Conservation (phyloP, 1,140 invertebrate species). For the Formica exsecta region DNA sequence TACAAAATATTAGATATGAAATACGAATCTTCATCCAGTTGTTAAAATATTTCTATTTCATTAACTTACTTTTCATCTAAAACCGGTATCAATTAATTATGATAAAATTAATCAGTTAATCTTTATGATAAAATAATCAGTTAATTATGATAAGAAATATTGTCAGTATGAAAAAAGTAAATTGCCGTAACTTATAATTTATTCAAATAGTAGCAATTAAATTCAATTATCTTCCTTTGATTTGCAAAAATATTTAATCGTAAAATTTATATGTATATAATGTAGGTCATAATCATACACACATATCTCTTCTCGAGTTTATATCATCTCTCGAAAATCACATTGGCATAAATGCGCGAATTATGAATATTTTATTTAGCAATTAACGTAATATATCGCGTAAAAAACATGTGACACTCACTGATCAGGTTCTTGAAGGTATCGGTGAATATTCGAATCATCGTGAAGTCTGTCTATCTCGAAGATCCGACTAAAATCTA, state of each 20-base stretch:
- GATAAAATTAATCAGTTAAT: too few relatives aligned
- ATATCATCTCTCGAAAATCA: background rate
- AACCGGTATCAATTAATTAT: background rate
- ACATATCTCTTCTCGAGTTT: too few relatives aligned
- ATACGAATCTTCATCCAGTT: background rate
- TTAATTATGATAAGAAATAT: background rate
- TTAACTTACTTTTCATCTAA: background rate
- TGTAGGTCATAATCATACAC: background rate
- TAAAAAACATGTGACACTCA: conserved; percentile 77
- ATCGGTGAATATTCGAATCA: conserved; percentile 84
- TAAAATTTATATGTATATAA: background rate
- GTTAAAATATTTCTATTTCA: conserved; percentile 8
- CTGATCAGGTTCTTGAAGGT: conserved; percentile 84
- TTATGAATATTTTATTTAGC: background rate
- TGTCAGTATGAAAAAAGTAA: background rate
- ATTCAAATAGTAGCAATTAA: background rate
- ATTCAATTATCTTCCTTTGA: background rate
- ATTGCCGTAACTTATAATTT: background rate
- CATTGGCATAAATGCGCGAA: background rate
- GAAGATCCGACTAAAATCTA: conserved; percentile 59
- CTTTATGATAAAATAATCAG: too few relatives aligned
- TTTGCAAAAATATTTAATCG: background rate
- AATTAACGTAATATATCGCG: background rate
- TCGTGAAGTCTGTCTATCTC: conserved; percentile 73
- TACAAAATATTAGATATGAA: background rate